Percentiles rank a stretch among this genome's conserved stretches.
phyloP scores from a whole-genome alignment of 1,140 invertebrate genomes.

The Batillaria attramentaria region DNA sequence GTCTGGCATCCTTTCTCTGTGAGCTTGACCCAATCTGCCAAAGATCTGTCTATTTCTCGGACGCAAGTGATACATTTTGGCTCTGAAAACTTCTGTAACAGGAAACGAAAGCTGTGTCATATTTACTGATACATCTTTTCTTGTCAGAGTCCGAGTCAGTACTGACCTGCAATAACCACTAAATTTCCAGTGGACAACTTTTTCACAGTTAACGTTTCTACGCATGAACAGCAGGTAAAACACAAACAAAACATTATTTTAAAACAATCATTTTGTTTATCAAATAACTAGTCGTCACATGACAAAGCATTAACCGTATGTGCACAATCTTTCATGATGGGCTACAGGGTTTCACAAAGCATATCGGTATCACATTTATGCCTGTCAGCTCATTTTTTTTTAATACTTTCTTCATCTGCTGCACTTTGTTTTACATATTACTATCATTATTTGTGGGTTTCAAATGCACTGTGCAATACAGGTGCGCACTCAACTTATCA shows the following conservation, averaged over 20 bases:
- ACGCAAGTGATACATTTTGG: not conserved
- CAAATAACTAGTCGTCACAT: not conserved
- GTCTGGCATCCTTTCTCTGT: constrained; percentile 2
- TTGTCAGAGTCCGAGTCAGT: no score
- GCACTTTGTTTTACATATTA: not conserved
- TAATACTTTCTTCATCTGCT: not conserved
- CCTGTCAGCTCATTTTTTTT: not conserved
- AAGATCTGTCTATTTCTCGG: no score
- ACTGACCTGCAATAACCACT: not conserved
- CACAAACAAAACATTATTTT: not conserved
- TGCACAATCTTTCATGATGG: not conserved
- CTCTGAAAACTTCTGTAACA: not conserved
- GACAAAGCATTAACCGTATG: not conserved
- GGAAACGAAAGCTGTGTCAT: not conserved
- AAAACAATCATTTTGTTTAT: not conserved
- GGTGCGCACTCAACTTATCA: no score
- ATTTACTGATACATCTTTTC: no score
- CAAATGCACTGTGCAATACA: not conserved
- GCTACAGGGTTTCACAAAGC: no score
- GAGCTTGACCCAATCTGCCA: not conserved
- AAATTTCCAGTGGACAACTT: not conserved
- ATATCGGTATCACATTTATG: not conserved
- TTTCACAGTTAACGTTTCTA: not conserved
- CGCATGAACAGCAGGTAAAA: not conserved
- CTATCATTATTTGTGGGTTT: not conserved